Conservation (phyloP, 2,113 vertebrate genomes). For the Dasyprocta punctata region DNA sequence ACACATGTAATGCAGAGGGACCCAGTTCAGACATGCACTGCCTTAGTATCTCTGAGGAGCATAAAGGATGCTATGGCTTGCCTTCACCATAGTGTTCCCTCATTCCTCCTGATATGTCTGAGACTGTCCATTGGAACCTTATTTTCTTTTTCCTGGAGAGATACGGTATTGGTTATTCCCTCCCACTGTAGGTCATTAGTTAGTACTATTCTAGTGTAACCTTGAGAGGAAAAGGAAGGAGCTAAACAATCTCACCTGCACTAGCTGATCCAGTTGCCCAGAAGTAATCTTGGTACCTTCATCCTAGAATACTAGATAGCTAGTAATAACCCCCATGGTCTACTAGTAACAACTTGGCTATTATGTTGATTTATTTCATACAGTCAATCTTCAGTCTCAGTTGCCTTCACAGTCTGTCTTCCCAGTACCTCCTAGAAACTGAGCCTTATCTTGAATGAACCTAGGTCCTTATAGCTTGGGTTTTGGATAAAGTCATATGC, state of each 20-base stretch:
- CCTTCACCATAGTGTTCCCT: not conserved
- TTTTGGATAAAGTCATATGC: constrained; percentile 5
- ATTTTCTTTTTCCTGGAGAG: not conserved
- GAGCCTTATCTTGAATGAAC: constrained; percentile 15
- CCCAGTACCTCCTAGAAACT: not conserved
- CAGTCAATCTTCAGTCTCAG: not conserved
- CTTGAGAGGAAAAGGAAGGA: not conserved
- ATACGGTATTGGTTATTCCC: not conserved
- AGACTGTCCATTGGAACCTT: not conserved
- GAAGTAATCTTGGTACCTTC: not conserved
- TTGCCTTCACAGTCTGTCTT: not conserved
- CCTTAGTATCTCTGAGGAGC: not conserved
- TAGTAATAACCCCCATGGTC: not conserved
- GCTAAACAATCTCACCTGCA: not conserved
- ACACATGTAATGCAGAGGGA: not conserved
- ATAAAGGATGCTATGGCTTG: not conserved
- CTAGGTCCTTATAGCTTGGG: not conserved
- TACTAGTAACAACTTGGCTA: not conserved
- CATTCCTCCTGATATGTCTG: not conserved
- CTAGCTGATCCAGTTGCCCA: not conserved
- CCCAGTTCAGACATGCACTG: not conserved
- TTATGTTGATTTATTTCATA: not conserved
- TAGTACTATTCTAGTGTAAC: not conserved
- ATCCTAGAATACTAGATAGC: not conserved
- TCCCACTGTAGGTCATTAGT: not conserved